Conservation (phyloP, 2,797 vertebrate genomes). For the Tadarida brasiliensis region DNA sequence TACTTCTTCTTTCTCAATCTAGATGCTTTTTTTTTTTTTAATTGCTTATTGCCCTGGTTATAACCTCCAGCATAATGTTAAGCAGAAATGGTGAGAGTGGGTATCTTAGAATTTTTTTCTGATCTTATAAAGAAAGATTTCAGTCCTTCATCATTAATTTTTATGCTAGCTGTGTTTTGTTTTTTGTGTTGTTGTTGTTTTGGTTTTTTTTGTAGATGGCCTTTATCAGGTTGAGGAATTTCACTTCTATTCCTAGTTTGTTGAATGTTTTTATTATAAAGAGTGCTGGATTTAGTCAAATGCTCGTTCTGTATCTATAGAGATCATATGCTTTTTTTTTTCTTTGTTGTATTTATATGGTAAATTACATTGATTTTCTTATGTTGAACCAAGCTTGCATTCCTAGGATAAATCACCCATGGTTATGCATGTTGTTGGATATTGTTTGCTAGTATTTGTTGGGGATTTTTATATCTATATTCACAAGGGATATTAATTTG, state of each 20-base stretch:
- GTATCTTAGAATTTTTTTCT: not conserved
- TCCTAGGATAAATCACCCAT: not conserved
- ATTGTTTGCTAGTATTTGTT: not conserved
- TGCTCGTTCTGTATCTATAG: not conserved
- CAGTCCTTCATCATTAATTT: not conserved
- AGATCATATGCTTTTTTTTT: not conserved
- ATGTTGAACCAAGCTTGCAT: not conserved
- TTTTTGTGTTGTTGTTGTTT: too few species aligned
- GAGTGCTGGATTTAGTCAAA: not conserved
- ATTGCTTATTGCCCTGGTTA: too few species aligned
- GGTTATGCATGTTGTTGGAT: not conserved
- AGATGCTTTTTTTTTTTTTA: too few species aligned
- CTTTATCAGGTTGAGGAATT: not conserved
- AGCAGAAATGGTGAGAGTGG: too few species aligned
- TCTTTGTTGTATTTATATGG: not conserved
- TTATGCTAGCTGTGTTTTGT: not conserved
- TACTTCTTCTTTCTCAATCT: too few species aligned
- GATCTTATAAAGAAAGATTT: not conserved
- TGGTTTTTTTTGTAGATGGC: not conserved
- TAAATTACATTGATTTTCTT: too few species aligned
- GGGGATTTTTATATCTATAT: not conserved
- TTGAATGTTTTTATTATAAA: too few species aligned
- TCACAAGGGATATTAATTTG: too few species aligned
- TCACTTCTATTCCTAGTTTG: not conserved
- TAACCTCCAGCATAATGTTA: too few species aligned